Base-by-base conservation (phyloP, 2,113 vertebrate genomes). In the Pelmatolapia mariae region DNA sequence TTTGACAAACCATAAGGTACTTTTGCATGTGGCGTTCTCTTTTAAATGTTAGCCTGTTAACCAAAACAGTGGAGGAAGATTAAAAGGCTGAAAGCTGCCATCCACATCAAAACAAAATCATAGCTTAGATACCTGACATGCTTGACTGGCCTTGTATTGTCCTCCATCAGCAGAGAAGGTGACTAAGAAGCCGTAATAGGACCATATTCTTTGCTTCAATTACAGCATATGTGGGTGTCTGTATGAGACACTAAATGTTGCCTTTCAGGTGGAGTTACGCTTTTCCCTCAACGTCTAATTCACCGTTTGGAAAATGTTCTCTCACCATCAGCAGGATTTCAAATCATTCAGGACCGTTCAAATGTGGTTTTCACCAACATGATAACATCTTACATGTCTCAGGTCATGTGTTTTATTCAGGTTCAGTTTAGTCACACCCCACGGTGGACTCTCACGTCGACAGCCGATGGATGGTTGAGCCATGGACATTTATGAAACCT, bases 161-260 rank as follows among this genome's bases (percentile, higher is more conserved):
- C 93, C 93, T 93, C 89, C 89, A 85, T 88, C 83, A 92, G 66
- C 45, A 80, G 43, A 24, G 86, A 94, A 95, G 93, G 93, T 91
- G 91, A 93, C 85, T 45, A 78, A 71, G 47, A 88, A 73, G 19
- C 54, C 68, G 54, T 91, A 92, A 94, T 90, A 73, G 92, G 57
- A 89, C 9, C 87, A 85, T 68, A 88, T 86, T 90, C 84, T 90
- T 92, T 83, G 47, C 90, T 68, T 94, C 91, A 90, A 89, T 95
- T 93, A 86, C 89, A 83, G 82, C 80, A 85, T 36, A 68, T 89
- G 79, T 89, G 59, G 83, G 50, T 33, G 92, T 31, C 63, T 47
- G 36, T 59, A 83, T 81, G 80, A 91, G 83, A 91, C 89, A 82
- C 53, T 91, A 91, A 92, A 89, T 56, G 47, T 43, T 83, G 85